Evolutionary conservation across 2,797 vertebrate genomes (phyloP).

Genomic region (Manis pentadactyla): DNA sequence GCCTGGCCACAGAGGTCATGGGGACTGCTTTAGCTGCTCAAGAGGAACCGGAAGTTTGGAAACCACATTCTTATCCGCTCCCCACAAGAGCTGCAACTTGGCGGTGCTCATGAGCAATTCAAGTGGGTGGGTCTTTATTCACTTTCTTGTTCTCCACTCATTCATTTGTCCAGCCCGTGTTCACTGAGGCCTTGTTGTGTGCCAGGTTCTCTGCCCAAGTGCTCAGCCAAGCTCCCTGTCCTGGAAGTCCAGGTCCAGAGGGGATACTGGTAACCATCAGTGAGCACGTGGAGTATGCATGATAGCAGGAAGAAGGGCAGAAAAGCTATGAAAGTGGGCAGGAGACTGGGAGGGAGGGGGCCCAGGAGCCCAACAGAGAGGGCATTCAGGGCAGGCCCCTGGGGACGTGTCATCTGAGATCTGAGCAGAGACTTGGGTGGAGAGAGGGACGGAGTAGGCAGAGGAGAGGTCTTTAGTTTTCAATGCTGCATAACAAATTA

Average conservation of each 20-base stretch:
- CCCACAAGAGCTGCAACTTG: neutral
- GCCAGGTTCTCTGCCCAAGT: neutral
- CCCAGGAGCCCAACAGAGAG: neutral
- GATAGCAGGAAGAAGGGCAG: neutral
- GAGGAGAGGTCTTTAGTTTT: neutral
- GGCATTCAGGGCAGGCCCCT: neutral
- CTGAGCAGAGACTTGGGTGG: neutral
- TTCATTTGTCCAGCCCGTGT: neutral
- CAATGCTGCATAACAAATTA: neutral
- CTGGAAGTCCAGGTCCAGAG: neutral
- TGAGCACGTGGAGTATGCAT: fast-evolving
- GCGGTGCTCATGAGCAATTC: fast-evolving
- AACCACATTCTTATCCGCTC: slow-evolving; percentile 42
- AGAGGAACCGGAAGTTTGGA: neutral
- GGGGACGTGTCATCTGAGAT: neutral
- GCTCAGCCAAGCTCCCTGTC: neutral
- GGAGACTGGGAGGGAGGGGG: neutral
- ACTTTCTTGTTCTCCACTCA: neutral
- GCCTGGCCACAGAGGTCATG: neutral
- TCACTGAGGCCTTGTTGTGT: fast-evolving
- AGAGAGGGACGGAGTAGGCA: neutral
- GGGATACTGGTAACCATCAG: fast-evolving
- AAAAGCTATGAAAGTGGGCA: fast-evolving
- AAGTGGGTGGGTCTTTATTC: fast-evolving
- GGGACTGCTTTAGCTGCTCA: neutral